Base-by-base conservation (phyloP, 2,888 invertebrate genomes). In the Physocephala rufipes region DNA sequence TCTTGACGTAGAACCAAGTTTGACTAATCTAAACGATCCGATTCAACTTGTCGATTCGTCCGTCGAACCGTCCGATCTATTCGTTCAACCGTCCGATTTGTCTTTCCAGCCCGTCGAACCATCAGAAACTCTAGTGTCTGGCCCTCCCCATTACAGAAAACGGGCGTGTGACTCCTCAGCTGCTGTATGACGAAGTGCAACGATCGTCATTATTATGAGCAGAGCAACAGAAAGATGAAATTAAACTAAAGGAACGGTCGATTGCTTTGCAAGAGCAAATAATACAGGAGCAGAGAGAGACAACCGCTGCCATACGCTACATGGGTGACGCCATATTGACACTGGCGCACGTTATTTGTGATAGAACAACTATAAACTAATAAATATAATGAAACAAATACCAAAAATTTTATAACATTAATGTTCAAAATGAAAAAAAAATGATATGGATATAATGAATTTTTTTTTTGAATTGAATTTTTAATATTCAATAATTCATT, bases 211-310 rank as follows among this genome's bases (percentile, higher is more conserved):
- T 49, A 12, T 3, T n/a, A 49, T n/a, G 49, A 49, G 49, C 15
- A 19, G 49, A 49, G 49, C 49, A 49, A 19, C 49, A 49, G 49
- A 7, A 19, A 49, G 15, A 3, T 19, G 16, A 49, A 49, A 49
- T 7, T 4, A n/a, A 49, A 19, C 12, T 49, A 19, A n/a, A 7
- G 12, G 49, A 49, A 19, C 49, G 49, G 3, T 49, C 49, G 49
- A 15, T 49, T 49, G 49, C 49, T 49, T n/a, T 49, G 49, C 49
- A 49, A 49, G 49, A 49, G 49, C 49, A 49, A 49, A 49, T 49
- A n/a, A 15, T 49, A 19, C 49, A 49, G 49, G 19, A 49, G 19
- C 49, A 49, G 49, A 15, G 19, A 12, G 49, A 49, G 19, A 49
- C 49, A 49, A 49, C 3, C 19, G 49, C 49, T 2, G 49, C 49